These are phyloP conservation scores for Piaya cayana DNA, from an alignment of 2,113 vertebrate species.

Conservation along the genomic window DNA sequence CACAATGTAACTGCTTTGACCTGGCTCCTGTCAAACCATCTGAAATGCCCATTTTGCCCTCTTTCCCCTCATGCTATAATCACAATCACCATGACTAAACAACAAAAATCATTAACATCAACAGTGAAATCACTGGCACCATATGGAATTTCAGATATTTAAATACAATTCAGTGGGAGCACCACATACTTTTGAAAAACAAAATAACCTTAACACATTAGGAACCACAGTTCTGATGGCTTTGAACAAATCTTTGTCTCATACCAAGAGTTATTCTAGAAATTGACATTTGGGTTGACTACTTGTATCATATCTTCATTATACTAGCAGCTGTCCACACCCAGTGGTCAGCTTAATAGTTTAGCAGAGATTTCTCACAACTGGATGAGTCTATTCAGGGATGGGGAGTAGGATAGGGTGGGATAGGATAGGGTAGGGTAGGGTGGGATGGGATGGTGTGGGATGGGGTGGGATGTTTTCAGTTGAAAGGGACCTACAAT, in stretches of 20 bases:
- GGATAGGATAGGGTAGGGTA: too few species aligned
- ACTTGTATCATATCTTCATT: not conserved
- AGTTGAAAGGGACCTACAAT: not conserved
- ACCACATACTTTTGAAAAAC: not conserved
- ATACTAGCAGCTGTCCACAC: not conserved
- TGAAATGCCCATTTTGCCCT: not conserved
- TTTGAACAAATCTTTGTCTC: not conserved
- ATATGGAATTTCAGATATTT: not conserved
- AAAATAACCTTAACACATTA: not conserved
- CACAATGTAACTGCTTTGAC: not conserved
- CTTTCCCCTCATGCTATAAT: not conserved
- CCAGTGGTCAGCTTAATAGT: not conserved
- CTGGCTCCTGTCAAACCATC: not conserved
- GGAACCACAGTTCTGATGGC: not conserved
- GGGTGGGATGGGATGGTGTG: not conserved
- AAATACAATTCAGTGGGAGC: not conserved
- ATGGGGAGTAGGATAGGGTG: not conserved
- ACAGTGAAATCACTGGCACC: not conserved
- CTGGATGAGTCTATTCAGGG: not conserved
- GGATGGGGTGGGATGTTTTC: not conserved
- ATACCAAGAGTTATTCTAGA: not conserved
- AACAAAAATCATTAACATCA: not conserved
- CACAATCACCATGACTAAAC: not conserved
- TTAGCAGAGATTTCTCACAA: not conserved
- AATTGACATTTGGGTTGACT: not conserved